Evolutionary conservation across 2,797 vertebrate species (phyloP), one percentile per base, ranked within the genome.

Genomic region (Schizothorax lantsangensis): DNA sequence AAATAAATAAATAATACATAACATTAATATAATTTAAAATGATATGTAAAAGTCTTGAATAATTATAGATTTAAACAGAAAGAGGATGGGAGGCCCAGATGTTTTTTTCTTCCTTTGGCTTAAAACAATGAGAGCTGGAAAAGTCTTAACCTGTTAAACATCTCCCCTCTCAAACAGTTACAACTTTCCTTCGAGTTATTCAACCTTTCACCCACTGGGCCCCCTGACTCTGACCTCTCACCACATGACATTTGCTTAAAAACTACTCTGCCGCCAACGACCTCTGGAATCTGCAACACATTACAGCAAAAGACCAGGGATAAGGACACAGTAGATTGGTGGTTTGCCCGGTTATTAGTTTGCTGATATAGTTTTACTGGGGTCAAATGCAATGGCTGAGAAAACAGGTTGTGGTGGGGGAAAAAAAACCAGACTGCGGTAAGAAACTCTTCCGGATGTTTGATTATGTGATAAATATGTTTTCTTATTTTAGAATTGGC

Each of bases 151-250:
- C 90, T 94, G 91, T 91, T 92, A 92, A 96, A 94, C 87, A 85
- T 95, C 93, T 95, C 93, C 91, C 90, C 90, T 79, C 92, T 94
- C 95, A 95, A 95, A 93, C 91, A 91, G 92, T 90, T 92, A 93
- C 94, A 95, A 95, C 93, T 93, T 95, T 94, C 93, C 95, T 97
- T 94, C 90, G 94, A 96, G 95, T 97, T 96, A 95, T 95, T 96
- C 96, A 97, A 94, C 95, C 95, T 97, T 96, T 97, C 95, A 96
- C 96, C 95, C 94, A 92, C 90, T 92, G 91, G 91, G 92, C 91
- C 95, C 91, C 91, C 91, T 90, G 81, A 93, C 89, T 89, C 91
- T 96, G 95, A 97, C 93, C 95, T 95, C 95, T 96, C 95, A 94
- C 94, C 95, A 93, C 87, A 91, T 94, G 94, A 92, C 95, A 94